Conservation (phyloP, 2,797 vertebrate genomes). For the Crenichthys baileyi region DNA sequence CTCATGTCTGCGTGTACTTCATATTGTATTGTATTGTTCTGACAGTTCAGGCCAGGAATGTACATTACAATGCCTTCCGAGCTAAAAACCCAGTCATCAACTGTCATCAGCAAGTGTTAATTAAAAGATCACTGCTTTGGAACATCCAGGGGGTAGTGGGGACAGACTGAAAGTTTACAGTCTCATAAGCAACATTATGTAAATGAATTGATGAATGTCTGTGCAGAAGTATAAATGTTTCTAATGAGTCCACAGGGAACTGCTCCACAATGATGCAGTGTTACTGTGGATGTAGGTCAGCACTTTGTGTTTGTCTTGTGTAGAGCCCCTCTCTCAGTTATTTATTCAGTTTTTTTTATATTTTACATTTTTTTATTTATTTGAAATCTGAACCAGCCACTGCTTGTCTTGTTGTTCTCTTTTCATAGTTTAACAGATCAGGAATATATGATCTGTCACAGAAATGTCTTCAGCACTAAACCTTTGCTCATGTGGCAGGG, state of each 20-base stretch:
- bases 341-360: slow-evolving; percentile 41
- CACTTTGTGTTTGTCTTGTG: slow-evolving; percentile 54
- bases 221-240: slow-evolving; percentile 67
- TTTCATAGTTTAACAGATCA: neutral
- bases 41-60: neutral
- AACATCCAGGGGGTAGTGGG: slow-evolving; percentile 21
- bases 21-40: neutral
- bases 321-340: slow-evolving; percentile 27
- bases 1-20: neutral
- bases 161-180: slow-evolving; percentile 60
- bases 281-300: slow-evolving; percentile 79
- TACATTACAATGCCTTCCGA: neutral
- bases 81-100: neutral
- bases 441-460: neutral
- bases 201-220: slow-evolving; percentile 81
- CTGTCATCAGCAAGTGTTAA: slow-evolving; percentile 1
- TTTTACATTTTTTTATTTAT: neutral
- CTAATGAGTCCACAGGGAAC: slow-evolving; percentile 77
- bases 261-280: slow-evolving; percentile 75
- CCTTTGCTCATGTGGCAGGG: neutral
- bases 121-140: slow-evolving; percentile 24
- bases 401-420: slow-evolving; percentile 16
- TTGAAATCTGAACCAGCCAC: neutral
- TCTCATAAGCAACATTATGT: slow-evolving; percentile 68
- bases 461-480: neutral